Evolutionary conservation across 2,888 invertebrate species (phyloP).

Genomic region (Chromoteleia sp.): DNA sequence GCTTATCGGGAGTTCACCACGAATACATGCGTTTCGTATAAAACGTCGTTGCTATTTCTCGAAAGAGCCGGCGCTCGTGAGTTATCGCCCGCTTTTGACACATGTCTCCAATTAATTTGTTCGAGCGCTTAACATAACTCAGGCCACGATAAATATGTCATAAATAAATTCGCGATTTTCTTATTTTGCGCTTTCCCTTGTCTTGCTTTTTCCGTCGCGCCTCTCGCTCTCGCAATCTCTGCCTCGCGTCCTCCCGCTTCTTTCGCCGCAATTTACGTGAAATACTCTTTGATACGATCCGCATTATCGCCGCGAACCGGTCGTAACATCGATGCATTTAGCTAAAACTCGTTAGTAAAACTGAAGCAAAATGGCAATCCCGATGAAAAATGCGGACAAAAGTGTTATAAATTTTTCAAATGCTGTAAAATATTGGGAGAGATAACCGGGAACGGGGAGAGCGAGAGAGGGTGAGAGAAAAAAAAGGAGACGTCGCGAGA

Average conservation of each 20-base stretch:
- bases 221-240: conserved; percentile 45
- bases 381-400: conserved; percentile 66
- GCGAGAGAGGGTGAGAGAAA: not conserved
- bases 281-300: conserved; percentile 67
- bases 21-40: conserved; percentile 36
- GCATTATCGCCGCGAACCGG: conserved; percentile 69
- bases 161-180: conserved; percentile 71
- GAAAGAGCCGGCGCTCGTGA: conserved; percentile 57
- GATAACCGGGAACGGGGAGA: conserved; percentile 38
- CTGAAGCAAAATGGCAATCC: conserved; percentile 63
- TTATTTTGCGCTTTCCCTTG: conserved; percentile 47
- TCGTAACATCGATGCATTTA: conserved; percentile 69
- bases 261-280: conserved; percentile 67
- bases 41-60: conserved; percentile 52
- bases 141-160: conserved; percentile 73
- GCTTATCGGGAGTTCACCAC: conserved; percentile 52
- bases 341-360: conserved; percentile 68
- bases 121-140: conserved; percentile 75
- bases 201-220: conserved; percentile 17
- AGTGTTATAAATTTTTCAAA: conserved; percentile 64
- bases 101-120: conserved; percentile 79
- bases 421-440: conserved; percentile 56
- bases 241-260: conserved; percentile 54
- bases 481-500: conserved; percentile 25
- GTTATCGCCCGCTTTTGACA: conserved; percentile 76